Base-by-base conservation (phyloP, 2,113 vertebrate species). In the Silurus meridionalis region DNA sequence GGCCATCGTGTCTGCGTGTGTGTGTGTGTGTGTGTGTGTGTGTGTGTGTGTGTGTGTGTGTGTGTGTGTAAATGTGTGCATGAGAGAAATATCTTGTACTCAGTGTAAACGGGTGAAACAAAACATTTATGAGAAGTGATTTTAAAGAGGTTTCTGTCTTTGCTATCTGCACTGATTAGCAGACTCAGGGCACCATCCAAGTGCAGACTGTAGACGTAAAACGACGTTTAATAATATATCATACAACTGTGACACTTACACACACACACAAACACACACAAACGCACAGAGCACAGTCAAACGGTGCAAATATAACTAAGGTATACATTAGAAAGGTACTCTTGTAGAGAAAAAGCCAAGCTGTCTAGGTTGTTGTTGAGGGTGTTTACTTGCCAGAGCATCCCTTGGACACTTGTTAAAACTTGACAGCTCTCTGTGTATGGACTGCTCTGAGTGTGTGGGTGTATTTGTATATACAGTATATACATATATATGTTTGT, bases 161-260 rank as follows among this genome's bases (percentile, higher is more conserved):
- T 83, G 14, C 66, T 19, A 52, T 66, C 72, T 15, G 84, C 87
- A 89, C 93, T 91, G 79, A 94, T 94, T 92, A 92, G 91, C 84
- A 83, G 80, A 8, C 66, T 83, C 86, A 90, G 83, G 91, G 92
- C 93, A 94, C 15, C 25, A 77, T n/a, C 61, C 63, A n/a, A 82
- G 64, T 74, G 66, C 52, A 64, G 37, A 72, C 60, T 48, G 55
- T 17, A 50, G 15, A 28, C 66, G 25, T 46, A 61, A 80, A 67
- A 25, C 61, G 48, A 28, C 63, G 74, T 14, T 84, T 79, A 74
- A 23, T 37, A 72, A 57, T 15, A 55, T 58, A 48, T 69, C 48
- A 8, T 84, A 81, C 82, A 46, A 46, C 46, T 25, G 14, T 64
- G n/a, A 48, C 67, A 71, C 28, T 17, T 7, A 66, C 25, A 67